Conservation (phyloP, 2,888 invertebrate genomes). For the Nezara viridula region DNA sequence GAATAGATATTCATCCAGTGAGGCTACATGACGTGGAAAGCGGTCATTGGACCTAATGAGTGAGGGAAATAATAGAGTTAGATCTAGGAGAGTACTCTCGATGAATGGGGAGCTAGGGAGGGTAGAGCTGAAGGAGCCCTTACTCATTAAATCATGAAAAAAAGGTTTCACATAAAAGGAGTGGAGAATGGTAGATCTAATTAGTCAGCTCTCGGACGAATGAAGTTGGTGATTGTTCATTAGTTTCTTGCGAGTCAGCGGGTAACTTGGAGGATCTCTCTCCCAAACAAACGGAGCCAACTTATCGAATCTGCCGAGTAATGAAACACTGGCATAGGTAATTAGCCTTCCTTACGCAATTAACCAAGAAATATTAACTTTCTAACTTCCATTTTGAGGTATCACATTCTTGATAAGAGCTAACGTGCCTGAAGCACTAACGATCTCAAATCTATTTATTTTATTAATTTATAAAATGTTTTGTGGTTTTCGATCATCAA, state of each 20-base stretch:
- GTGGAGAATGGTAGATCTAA: neutral
- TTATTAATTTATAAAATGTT: too few relatives aligned
- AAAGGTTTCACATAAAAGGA: constrained; percentile 16
- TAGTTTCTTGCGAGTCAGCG: constrained; percentile 2
- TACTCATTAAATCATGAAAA: constrained; percentile 34
- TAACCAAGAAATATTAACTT: neutral
- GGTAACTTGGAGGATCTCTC: neutral
- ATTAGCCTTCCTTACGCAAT: neutral
- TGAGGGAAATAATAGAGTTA: constrained; percentile 12
- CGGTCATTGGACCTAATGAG: constrained; percentile 29
- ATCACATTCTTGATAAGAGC: neutral
- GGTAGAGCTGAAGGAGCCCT: neutral
- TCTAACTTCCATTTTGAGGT: neutral
- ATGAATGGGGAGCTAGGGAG: constrained; percentile 20
- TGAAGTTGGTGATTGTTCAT: constrained; percentile 34
- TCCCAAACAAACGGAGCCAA: neutral
- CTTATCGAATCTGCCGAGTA: neutral
- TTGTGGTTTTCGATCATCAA: too few relatives aligned
- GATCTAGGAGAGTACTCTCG: neutral
- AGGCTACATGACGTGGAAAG: constrained; percentile 7
- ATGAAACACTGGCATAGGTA: neutral
- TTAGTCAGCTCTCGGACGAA: constrained; percentile 14
- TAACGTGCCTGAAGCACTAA: neutral
- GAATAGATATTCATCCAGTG: constrained; percentile 21
- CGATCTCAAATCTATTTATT: too few relatives aligned